Evolutionary conservation across 2,113 vertebrate species (phyloP), one percentile per base, ranked within the genome.

Genomic region (Cryptotis parvus): DNA sequence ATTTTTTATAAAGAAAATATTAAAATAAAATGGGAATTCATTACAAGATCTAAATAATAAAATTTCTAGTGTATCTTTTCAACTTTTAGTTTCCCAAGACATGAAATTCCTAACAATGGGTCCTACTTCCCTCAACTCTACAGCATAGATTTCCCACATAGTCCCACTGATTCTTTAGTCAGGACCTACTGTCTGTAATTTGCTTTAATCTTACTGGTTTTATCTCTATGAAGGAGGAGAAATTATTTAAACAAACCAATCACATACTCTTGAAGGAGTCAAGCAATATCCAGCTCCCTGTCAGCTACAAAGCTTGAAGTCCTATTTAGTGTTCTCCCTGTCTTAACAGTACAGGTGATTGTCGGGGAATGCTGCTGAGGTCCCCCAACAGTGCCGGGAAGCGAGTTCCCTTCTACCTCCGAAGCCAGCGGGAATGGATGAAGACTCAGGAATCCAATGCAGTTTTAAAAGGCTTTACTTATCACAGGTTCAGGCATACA

Each of bases 321-420:
- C 18, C 31, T 18, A 5, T 22, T 7, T 1, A 0, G 14, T 7
- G 4, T 41, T 12, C 29, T 66, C 31, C 11, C 0, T 31, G 29
- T n/a, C 10, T 11, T 2, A 0, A 22, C 66, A 37, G 3, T 1
- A 4, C 14, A 16, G 4, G 10, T 45, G 31, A n/a, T n/a, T n/a
- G n/a, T n/a, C n/a, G n/a, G n/a, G n/a, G n/a, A n/a, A n/a, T n/a
- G n/a, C n/a, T n/a, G n/a, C n/a, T n/a, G n/a, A n/a, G n/a, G n/a
- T n/a, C n/a, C n/a, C n/a, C n/a, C n/a, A n/a, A n/a, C n/a, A n/a
- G n/a, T n/a, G n/a, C n/a, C n/a, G n/a, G n/a, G n/a, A n/a, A n/a
- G n/a, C n/a, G n/a, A n/a, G n/a, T n/a, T n/a, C n/a, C n/a, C n/a
- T n/a, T n/a, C n/a, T n/a, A n/a, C n/a, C n/a, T n/a, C n/a, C n/a